phyloP scores from a whole-genome alignment of 2,113 vertebrate species.

The Psephotus haematonotus region DNA sequence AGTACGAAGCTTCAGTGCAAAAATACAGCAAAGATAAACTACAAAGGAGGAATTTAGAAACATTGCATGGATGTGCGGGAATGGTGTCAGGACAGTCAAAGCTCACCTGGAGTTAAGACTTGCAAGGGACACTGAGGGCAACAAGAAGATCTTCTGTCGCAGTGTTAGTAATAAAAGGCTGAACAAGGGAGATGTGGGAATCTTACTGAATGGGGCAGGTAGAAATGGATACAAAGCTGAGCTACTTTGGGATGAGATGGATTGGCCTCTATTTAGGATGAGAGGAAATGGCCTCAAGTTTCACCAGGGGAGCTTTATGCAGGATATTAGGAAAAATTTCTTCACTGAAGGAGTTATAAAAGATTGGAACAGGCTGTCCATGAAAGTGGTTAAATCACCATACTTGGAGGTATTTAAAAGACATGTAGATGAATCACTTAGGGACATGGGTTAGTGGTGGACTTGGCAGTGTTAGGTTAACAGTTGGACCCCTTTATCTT shows the following conservation, averaged over 20 bases:
- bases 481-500: neutral
- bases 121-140: neutral
- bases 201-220: neutral
- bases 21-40: neutral
- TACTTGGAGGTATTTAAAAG: neutral
- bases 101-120: neutral
- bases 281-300: neutral
- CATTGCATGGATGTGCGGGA: neutral
- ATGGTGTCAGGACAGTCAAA: neutral
- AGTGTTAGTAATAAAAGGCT: neutral
- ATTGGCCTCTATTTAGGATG: neutral
- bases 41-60: neutral
- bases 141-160: neutral
- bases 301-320: neutral
- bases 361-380: neutral
- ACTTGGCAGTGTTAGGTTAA: neutral
- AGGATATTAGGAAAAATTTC: neutral
- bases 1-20: neutral
- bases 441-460: neutral
- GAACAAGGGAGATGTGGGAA: neutral
- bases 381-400: neutral
- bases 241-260: accelerated
- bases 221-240: neutral
- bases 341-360: neutral
- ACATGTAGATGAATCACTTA: neutral